These are phyloP conservation scores for Drosophila diplacantha DNA, from an alignment of 2,888 invertebrate species.

Conservation along the genomic window DNA sequence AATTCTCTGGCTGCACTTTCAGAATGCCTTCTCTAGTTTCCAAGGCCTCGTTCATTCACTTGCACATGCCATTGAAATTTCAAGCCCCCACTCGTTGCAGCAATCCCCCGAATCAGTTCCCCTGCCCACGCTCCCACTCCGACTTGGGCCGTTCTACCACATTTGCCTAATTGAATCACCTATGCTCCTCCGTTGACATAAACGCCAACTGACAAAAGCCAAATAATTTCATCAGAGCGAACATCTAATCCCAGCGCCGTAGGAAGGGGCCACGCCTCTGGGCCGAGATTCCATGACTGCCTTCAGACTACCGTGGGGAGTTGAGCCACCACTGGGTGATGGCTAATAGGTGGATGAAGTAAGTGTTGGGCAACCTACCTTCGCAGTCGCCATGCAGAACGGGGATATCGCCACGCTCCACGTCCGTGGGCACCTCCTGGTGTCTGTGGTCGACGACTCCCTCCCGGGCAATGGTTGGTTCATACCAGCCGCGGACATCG, in stretches of 20 bases:
- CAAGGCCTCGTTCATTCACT: conserved; percentile 36
- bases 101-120: conserved; percentile 29
- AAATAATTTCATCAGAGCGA: conserved; percentile 53
- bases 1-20: not conserved
- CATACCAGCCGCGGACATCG: conserved; percentile 77
- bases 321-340: conserved; percentile 18
- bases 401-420: conserved; percentile 83
- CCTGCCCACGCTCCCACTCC: conserved; percentile 23
- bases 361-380: conserved; percentile 73
- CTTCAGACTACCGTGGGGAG: conserved; percentile 49
- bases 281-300: conserved; percentile 47
- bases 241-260: conserved; percentile 33
- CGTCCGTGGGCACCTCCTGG: conserved; percentile 75
- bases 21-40: conserved; percentile 1
- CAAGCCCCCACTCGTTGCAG: conserved; percentile 27
- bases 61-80: conserved; percentile 38
- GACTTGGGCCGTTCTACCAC: conserved; percentile 11
- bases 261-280: conserved; percentile 44
- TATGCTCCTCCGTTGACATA: conserved; percentile 51
- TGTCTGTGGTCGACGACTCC: conserved; percentile 70
- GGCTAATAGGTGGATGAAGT: conserved; percentile 16
- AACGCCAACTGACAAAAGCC: conserved; percentile 52
- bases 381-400: conserved; percentile 81
- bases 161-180: conserved; percentile 57
- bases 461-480: conserved; percentile 65